Percentiles rank a stretch among this genome's conserved stretches.
These are phyloP conservation scores for Gadopsis bispinosus DNA, from an alignment of 2,797 vertebrate genomes.

Conservation along the genomic window DNA sequence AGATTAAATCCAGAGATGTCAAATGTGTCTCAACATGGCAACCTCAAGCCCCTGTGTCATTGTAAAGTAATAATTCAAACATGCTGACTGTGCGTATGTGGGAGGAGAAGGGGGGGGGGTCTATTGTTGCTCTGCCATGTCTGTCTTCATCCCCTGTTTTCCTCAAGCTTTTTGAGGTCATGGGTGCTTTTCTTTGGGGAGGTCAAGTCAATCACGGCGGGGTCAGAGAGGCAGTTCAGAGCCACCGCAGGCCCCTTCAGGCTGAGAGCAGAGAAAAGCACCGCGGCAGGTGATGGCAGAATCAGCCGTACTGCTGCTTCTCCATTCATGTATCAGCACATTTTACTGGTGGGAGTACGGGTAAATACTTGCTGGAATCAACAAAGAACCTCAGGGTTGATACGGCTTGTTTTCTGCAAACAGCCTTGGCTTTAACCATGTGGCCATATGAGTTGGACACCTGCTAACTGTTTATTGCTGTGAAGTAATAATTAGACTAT, in stretches of 20 bases:
- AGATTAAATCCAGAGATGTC: conserved; percentile 20
- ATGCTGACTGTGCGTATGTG: conserved; percentile 21
- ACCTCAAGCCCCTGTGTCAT: conserved; percentile 29
- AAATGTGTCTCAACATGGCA: conserved; percentile 19
- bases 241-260: conserved; percentile 27
- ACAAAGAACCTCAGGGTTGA: conserved; percentile 31
- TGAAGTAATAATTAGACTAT: conserved; percentile 54
- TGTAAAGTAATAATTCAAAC: conserved; percentile 53
- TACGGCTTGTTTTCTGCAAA: conserved; percentile 23
- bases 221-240: conserved; percentile 53
- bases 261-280: conserved; percentile 1
- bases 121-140: conserved; percentile 53
- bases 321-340: conserved; percentile 23
- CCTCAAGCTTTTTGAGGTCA: conserved; percentile 62
- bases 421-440: conserved; percentile 21
- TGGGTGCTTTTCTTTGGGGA: conserved; percentile 55
- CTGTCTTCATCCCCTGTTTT: conserved; percentile 67
- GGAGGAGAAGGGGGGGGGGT: background rate
- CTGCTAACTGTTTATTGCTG: conserved; percentile 44
- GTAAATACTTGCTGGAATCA: conserved; percentile 21
- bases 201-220: conserved; percentile 61
- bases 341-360: conserved; percentile 32
- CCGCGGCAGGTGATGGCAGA: conserved; percentile 35
- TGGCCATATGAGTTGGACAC: conserved; percentile 22
- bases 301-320: background rate